phyloP scores from a whole-genome alignment of 1,140 invertebrate species.

The Drosophila pseudoananassae region DNA sequence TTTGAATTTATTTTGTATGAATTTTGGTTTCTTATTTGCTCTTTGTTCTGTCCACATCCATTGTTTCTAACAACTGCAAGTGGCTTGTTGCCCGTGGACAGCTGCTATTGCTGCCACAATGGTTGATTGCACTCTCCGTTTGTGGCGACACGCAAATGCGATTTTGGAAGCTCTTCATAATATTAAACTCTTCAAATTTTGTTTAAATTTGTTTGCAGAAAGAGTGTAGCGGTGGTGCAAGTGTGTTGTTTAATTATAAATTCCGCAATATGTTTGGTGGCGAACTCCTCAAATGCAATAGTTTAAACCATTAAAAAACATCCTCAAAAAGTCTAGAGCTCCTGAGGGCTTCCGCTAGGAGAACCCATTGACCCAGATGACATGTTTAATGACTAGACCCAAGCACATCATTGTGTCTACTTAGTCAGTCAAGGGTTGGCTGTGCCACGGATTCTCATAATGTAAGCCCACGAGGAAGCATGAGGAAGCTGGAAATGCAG shows the following conservation, averaged over 20 bases:
- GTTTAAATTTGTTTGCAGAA: too few species aligned
- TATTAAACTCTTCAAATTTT: background rate
- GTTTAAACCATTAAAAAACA: too few species aligned
- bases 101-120: slow-evolving; percentile 22
- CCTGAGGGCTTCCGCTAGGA: background rate
- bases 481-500: slow-evolving; percentile 12
- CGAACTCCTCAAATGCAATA: too few species aligned
- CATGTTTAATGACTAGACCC: slow-evolving; percentile 32
- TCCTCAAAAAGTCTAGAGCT: too few species aligned
- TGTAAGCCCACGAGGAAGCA: slow-evolving; percentile 31
- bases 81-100: slow-evolving; percentile 25
- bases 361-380: slow-evolving; percentile 43
- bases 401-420: slow-evolving; percentile 39
- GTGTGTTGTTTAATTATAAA: slow-evolving; percentile 1
- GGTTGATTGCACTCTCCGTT: slow-evolving; percentile 28
- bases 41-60: slow-evolving; percentile 32
- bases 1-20: slow-evolving; percentile 52
- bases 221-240: background rate
- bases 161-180: slow-evolving; percentile 9
- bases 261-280: too few species aligned
- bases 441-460: slow-evolving; percentile 40
- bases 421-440: slow-evolving; percentile 36
- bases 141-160: slow-evolving; percentile 27
- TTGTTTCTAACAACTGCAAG: slow-evolving; percentile 49
- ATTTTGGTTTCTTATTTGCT: slow-evolving; percentile 35